Evolutionary conservation across 53 echinoderm and acorn worm species (phyloP), one percentile per base, ranked within the genome.

Genomic region (Astropecten irregularis): DNA sequence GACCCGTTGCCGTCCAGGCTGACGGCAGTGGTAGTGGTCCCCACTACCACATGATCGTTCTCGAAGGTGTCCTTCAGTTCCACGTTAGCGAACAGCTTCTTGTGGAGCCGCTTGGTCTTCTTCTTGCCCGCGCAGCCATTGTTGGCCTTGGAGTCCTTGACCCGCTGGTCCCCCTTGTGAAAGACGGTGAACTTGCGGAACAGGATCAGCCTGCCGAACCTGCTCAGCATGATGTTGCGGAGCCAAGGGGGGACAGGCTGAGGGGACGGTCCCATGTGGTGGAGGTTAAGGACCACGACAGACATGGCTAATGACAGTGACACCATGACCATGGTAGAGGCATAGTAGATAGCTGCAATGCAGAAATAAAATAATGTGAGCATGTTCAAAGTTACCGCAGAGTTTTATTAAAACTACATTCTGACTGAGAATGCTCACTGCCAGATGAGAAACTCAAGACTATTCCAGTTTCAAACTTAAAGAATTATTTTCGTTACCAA

Each of bases 281-380:
- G 97, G 6, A 97, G 92, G 42, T 97, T 97, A 14, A 97, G 94
- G 7, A 97, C 97, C 16, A 93, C 92, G 20, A 97, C 97, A 14
- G 97, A 97, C 94, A 97, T 94, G 22, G 92, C 87, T 20, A 97
- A 53, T 28, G 96, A 97, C 31, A 97, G 47, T 13, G 97, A 97
- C 39, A 97, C 97, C 92, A 97, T 93, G 31, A 97, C 97, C 97
- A 97, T 97, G 10, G 93, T 93, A 10, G 90, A 87, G 29, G 97
- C 97, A 57, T 97, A 97, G 72, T 97, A 97, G 30, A 93, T 91
- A 61, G 91, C 97, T 97, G 88, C 0, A 36, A 32, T 68, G n/a
- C n/a, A 29, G 19, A 36, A 71, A 81, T 14, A 79, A 11, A 27
- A 28, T 7, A 7, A 63, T 36, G 9, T n/a, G n/a, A n/a, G n/a